These are phyloP conservation scores for Laothoe populi DNA, from an alignment of 2,888 invertebrate species.

Conservation along the genomic window DNA sequence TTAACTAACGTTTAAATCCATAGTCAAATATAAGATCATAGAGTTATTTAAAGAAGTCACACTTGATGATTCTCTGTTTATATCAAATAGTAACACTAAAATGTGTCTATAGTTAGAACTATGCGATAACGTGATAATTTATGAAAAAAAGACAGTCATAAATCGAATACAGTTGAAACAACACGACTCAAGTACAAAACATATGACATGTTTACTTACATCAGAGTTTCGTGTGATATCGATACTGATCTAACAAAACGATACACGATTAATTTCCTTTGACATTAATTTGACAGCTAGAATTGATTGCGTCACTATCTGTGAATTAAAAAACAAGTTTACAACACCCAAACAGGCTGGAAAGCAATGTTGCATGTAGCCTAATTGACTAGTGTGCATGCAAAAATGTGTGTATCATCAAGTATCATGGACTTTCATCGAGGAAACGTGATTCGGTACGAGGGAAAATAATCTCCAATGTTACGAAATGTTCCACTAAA, in stretches of 20 bases:
- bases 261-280: not conserved
- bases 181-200: no score
- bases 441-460: conserved; percentile 7
- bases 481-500: conserved; percentile 16
- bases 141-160: no score
- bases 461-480: conserved; percentile 24
- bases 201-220: not conserved
- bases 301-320: not conserved
- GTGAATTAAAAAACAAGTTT: not conserved
- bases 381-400: conserved; percentile 25
- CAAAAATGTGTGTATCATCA: conserved; percentile 25
- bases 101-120: no score
- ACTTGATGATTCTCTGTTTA: no score
- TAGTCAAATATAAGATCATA: no score
- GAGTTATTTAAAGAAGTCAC: no score
- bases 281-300: not conserved
- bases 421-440: conserved; percentile 26
- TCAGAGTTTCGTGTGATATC: not conserved
- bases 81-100: no score
- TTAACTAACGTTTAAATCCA: no score
- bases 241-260: conserved; percentile 8
- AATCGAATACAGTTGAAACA: no score
- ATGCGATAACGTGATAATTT: no score
- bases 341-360: conserved; percentile 7
- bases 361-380: conserved; percentile 25